A percentile compares a stretch with the other conserved stretches of the same genome.
phyloP scores from a whole-genome alignment of 2,797 vertebrate species.

The Semaprochilodus insignis region DNA sequence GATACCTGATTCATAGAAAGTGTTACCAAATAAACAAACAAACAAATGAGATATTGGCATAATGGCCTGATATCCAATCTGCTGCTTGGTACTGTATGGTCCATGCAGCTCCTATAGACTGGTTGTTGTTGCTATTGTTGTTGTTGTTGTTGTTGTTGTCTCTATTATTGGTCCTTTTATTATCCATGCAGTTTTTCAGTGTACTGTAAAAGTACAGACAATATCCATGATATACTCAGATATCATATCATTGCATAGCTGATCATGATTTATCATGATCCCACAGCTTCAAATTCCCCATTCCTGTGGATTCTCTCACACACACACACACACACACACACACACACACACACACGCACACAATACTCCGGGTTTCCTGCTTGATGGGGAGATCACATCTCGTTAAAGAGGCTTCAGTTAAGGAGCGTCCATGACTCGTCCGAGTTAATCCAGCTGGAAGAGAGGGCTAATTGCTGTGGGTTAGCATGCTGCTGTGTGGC shows the following conservation, averaged over 20 bases:
- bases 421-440: slow-evolving; percentile 1
- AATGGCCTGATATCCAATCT: too few relatives aligned
- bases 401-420: slow-evolving; percentile 35
- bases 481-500: slow-evolving; percentile 32
- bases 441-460: slow-evolving; percentile 50
- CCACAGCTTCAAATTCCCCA: neutral
- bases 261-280: neutral
- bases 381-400: slow-evolving; percentile 11
- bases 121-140: too few relatives aligned
- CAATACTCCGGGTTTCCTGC: slow-evolving; percentile 1
- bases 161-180: neutral
- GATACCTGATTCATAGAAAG: too few relatives aligned
- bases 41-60: too few relatives aligned
- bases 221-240: neutral
- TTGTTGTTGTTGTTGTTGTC: too few relatives aligned
- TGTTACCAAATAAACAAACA: too few relatives aligned
- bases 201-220: neutral
- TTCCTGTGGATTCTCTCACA: neutral
- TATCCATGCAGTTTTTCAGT: neutral
- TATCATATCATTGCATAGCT: neutral
- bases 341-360: neutral
- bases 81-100: too few relatives aligned
- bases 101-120: too few relatives aligned
- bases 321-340: too few relatives aligned
- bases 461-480: slow-evolving; percentile 44